A percentile compares a stretch with the other conserved stretches of the same genome.
Conservation (phyloP, 2,797 vertebrate species). For the Falco rusticolus region DNA sequence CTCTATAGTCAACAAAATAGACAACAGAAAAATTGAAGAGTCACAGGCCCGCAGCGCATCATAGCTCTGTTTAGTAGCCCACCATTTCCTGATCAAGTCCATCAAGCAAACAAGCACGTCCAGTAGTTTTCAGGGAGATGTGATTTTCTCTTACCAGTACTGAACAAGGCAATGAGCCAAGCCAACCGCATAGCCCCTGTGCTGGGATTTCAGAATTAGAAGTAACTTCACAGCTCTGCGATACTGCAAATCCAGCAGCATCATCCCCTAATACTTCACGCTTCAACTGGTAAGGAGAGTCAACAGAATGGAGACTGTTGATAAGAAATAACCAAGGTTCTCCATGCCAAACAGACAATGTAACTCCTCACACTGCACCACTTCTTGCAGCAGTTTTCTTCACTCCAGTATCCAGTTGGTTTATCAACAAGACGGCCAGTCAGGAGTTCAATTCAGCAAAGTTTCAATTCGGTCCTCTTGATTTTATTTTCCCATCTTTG, state of each 20-base stretch:
- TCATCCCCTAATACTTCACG: background rate
- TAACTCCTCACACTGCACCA: background rate
- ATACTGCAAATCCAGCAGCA: background rate
- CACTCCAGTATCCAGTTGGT: background rate
- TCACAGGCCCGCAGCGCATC: rapidly evolving
- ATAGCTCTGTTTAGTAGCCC: background rate
- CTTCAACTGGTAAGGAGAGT: background rate
- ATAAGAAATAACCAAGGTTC: background rate
- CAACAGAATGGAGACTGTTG: background rate
- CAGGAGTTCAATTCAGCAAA: background rate
- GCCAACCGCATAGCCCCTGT: rapidly evolving
- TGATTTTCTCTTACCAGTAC: background rate
- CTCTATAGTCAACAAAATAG: background rate
- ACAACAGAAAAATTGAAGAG: background rate
- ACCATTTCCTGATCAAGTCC: background rate
- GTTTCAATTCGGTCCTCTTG: background rate
- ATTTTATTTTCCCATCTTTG: background rate
- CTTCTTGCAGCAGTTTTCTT: background rate
- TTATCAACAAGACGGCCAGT: background rate
- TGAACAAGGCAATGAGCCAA: background rate
- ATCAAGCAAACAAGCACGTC: background rate
- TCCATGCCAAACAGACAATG: background rate
- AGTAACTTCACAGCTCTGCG: background rate
- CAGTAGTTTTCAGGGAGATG: background rate
- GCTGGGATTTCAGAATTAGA: background rate